Percentiles rank a stretch among this genome's conserved stretches.
These are phyloP conservation scores for Macroteleia sp. DNA, from an alignment of 2,888 invertebrate species.

Conservation along the genomic window DNA sequence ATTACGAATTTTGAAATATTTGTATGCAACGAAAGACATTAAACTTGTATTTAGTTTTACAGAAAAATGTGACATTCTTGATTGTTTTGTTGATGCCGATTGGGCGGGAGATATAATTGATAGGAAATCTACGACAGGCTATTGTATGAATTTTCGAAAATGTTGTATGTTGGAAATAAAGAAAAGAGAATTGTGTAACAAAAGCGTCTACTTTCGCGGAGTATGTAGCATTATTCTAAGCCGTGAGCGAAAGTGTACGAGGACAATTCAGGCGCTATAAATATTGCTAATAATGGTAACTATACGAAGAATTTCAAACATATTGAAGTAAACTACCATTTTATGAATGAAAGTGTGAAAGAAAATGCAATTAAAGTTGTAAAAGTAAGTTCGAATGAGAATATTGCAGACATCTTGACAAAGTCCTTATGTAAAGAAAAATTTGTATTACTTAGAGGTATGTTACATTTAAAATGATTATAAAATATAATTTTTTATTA, in stretches of 20 bases:
- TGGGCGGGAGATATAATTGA: no score
- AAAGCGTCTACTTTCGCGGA: neutral
- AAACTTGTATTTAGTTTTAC: no score
- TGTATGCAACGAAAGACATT: no score
- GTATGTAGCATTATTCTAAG: neutral
- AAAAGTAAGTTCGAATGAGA: constrained; percentile 1
- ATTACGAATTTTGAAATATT: no score
- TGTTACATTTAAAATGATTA: neutral
- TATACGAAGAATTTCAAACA: neutral
- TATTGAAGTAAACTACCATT: constrained; percentile 1
- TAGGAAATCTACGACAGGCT: no score
- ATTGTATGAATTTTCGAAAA: no score
- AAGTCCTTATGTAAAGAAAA: constrained; percentile 4
- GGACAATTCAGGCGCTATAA: neutral
- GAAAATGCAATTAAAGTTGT: neutral
- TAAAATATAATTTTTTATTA: no score
- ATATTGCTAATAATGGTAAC: neutral
- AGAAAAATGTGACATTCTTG: no score
- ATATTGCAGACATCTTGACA: constrained; percentile 2
- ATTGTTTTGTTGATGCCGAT: no score
- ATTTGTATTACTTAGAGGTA: neutral
- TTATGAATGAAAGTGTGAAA: neutral
- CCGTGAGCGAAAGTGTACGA: neutral
- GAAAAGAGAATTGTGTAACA: neutral
- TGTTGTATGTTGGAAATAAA: no score